These are phyloP conservation scores for Leptobrachium ailaonicum DNA, from an alignment of 2,113 vertebrate species.

Conservation along the genomic window DNA sequence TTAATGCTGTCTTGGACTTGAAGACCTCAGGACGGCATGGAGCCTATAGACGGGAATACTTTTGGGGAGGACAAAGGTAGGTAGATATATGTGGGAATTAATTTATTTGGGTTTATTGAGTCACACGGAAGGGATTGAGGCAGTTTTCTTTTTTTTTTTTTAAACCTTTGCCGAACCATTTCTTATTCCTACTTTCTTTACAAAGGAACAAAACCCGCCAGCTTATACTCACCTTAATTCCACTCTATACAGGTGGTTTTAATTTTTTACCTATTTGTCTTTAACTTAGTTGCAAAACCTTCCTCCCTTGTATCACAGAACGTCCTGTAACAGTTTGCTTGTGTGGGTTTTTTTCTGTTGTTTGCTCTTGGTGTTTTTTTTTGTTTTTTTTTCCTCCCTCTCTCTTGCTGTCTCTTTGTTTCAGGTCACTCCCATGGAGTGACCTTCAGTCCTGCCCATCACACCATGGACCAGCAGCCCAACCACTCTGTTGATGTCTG, in stretches of 20 bases:
- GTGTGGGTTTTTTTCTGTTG: neutral
- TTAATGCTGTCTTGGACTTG: neutral
- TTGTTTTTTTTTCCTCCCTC: too few relatives aligned
- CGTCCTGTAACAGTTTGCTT: neutral
- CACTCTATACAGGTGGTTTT: too few relatives aligned
- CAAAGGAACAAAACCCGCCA: too few relatives aligned
- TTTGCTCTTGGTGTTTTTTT: neutral
- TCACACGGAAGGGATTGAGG: neutral
- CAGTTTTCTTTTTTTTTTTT: neutral
- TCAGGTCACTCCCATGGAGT: slow-evolving; percentile 16
- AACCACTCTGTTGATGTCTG: slow-evolving; percentile 20
- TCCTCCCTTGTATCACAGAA: neutral
- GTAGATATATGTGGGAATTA: neutral
- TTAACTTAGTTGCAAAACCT: too few relatives aligned
- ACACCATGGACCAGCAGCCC: slow-evolving; percentile 5
- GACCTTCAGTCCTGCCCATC: slow-evolving; percentile 29
- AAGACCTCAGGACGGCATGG: neutral
- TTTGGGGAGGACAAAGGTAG: neutral
- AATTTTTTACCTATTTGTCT: too few relatives aligned
- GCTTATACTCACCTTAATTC: too few relatives aligned
- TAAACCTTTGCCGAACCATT: too few relatives aligned
- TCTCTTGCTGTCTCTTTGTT: neutral
- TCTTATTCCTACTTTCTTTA: too few relatives aligned
- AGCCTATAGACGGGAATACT: neutral
- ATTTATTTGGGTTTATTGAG: neutral